Evolutionary conservation across 2,888 invertebrate genomes (phyloP).

Genomic region (Blastobasis lacticolella): DNA sequence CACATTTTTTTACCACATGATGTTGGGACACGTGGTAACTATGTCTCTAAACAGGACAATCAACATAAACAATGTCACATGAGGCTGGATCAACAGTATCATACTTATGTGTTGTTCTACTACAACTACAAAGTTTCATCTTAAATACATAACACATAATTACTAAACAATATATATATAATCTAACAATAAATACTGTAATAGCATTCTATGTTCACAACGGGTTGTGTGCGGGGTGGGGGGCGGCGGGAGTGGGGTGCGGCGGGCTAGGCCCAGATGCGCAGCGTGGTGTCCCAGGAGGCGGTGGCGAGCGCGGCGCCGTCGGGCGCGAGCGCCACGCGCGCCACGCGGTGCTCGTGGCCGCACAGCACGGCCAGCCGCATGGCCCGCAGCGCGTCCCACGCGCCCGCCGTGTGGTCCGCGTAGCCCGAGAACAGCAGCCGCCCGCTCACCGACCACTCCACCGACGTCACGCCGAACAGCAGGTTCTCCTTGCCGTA

Average conservation of each 20-base stretch:
- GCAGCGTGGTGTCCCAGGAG: constrained; percentile 77
- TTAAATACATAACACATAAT: too few relatives aligned
- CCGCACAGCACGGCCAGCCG: constrained; percentile 93
- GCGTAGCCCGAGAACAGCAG: constrained; percentile 98
- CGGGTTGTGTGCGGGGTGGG: constrained; percentile 5
- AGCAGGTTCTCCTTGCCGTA: constrained; percentile 93
- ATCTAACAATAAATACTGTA: too few relatives aligned
- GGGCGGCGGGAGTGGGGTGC: neutral
- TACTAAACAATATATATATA: too few relatives aligned
- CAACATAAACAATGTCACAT: too few relatives aligned
- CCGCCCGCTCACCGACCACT: constrained; percentile 96
- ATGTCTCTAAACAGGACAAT: too few relatives aligned
- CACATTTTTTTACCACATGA: too few relatives aligned
- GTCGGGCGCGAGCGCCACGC: constrained; percentile 93
- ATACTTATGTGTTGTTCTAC: too few relatives aligned
- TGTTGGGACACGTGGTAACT: too few relatives aligned
- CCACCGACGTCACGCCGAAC: constrained; percentile 95
- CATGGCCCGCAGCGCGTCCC: constrained; percentile 97
- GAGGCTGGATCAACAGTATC: too few relatives aligned
- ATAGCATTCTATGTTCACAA: neutral
- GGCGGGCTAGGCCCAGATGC: constrained; percentile 77
- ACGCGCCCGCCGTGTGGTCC: constrained; percentile 98
- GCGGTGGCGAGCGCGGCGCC: constrained; percentile 96
- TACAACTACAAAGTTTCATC: too few relatives aligned
- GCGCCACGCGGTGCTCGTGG: constrained; percentile 94